A percentile compares a stretch with the other conserved stretches of the same genome.
Evolutionary conservation across 2,888 invertebrate genomes (phyloP).

Genomic region (Cephus pygmeus): DNA sequence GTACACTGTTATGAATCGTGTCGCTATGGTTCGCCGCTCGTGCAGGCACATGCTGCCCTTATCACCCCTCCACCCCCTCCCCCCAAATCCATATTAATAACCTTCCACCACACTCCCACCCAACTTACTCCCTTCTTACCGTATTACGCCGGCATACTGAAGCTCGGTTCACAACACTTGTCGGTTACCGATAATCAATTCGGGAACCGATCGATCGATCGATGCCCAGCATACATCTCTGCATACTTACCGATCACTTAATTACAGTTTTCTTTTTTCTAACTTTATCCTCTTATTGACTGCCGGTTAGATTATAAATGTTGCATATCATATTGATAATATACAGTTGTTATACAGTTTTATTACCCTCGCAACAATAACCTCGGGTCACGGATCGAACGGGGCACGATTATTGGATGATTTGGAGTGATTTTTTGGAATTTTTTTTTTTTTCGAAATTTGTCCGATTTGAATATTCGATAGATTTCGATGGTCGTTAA

Average conservation of each 20-base stretch:
- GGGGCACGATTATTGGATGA: not conserved
- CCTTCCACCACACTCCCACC: not conserved
- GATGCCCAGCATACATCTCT: constrained; percentile 1
- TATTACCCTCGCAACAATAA: constrained; percentile 36
- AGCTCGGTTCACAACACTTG: not conserved
- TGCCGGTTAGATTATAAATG: constrained; percentile 63
- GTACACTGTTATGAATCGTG: not conserved
- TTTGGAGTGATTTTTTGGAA: not conserved
- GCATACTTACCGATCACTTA: constrained; percentile 4
- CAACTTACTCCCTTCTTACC: no score
- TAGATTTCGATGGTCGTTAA: not conserved
- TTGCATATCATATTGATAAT: constrained; percentile 66
- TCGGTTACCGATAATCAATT: not conserved
- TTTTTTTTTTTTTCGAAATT: no score
- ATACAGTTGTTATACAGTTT: constrained; percentile 60
- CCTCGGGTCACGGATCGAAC: not conserved
- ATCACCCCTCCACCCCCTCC: not conserved
- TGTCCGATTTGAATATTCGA: not conserved
- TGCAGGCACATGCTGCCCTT: not conserved
- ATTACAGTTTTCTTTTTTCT: not conserved
- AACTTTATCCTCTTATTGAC: not conserved
- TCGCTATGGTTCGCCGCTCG: not conserved
- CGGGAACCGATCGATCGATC: not conserved
- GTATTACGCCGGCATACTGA: not conserved
- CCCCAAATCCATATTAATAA: not conserved